Percentiles rank a stretch among this genome's conserved stretches.
phyloP scores from a whole-genome alignment of 2,113 vertebrate genomes.

The Scophthalmus maximus region DNA sequence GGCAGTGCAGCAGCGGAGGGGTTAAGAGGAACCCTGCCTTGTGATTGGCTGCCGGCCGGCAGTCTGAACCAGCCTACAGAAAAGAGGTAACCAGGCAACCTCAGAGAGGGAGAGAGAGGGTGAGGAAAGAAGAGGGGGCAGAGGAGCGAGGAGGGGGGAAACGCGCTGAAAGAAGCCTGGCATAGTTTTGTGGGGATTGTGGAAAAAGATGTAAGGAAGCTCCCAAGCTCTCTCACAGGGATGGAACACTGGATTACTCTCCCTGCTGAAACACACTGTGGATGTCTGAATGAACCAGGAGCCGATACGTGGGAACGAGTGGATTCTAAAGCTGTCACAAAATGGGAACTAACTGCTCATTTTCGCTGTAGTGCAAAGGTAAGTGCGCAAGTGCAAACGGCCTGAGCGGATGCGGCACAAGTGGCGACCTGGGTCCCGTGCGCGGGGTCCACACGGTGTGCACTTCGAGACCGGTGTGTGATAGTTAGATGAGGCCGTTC shows the following conservation, averaged over 20 bases:
- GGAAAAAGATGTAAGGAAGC: constrained; percentile 81
- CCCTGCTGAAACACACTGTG: constrained; percentile 65
- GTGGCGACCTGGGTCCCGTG: constrained; percentile 8
- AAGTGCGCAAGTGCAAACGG: constrained; percentile 47
- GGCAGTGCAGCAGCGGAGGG: constrained; percentile 79
- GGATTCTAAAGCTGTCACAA: constrained; percentile 79
- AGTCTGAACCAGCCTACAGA: constrained; percentile 81
- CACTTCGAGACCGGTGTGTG: constrained; percentile 11
- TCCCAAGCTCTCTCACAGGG: constrained; percentile 67
- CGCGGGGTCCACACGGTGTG: constrained; percentile 5
- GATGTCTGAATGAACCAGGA: constrained; percentile 70
- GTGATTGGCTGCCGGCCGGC: constrained; percentile 83
- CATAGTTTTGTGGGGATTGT: constrained; percentile 75
- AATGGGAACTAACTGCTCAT: constrained; percentile 78
- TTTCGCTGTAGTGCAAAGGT: constrained; percentile 74
- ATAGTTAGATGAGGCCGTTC: constrained; percentile 5
- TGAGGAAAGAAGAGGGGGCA: constrained; percentile 60
- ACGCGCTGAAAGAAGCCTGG: constrained; percentile 79
- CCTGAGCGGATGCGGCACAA: neutral
- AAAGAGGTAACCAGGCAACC: constrained; percentile 89
- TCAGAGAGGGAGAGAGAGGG: constrained; percentile 75
- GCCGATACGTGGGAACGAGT: constrained; percentile 63
- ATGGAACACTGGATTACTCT: constrained; percentile 84
- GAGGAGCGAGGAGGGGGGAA: constrained; percentile 45
- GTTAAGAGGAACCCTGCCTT: constrained; percentile 77